Conservation (phyloP, 37 sponge, comb jelly and placozoan genomes). For the Oopsacas minuta region DNA sequence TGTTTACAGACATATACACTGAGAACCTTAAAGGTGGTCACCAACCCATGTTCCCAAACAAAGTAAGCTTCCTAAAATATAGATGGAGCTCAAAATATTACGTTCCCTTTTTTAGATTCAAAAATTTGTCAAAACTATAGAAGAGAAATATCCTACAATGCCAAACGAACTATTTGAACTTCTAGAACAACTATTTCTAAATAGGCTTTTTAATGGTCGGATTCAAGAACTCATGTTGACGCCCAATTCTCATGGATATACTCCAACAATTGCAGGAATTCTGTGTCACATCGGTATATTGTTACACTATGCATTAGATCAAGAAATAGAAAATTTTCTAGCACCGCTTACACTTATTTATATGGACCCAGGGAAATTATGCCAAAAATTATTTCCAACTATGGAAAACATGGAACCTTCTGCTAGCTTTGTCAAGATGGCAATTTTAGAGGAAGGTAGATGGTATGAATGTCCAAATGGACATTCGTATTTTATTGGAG, state of each 20-base stretch:
- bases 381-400: not conserved
- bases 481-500: constrained; percentile 6
- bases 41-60: not conserved
- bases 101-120: not conserved
- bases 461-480: constrained; percentile 17
- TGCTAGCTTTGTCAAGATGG: not conserved
- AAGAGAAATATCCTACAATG: not conserved
- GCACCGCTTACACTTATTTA: constrained; percentile 9
- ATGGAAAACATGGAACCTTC: not conserved
- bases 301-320: not conserved
- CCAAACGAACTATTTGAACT: not conserved
- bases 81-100: not conserved
- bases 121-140: not conserved
- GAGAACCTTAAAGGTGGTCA: not conserved
- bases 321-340: not conserved
- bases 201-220: not conserved
- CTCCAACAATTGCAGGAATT: not conserved
- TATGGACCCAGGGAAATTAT: not conserved
- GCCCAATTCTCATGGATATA: not conserved
- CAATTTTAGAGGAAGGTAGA: not conserved
- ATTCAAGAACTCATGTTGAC: not conserved
- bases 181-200: not conserved
- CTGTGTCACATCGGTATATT: not conserved
- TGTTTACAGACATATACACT: not conserved
- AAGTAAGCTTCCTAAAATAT: no score